A percentile compares a stretch with the other conserved stretches of the same genome.
These are phyloP conservation scores for Karalla daura DNA, from an alignment of 2,797 vertebrate species.

Conservation along the genomic window DNA sequence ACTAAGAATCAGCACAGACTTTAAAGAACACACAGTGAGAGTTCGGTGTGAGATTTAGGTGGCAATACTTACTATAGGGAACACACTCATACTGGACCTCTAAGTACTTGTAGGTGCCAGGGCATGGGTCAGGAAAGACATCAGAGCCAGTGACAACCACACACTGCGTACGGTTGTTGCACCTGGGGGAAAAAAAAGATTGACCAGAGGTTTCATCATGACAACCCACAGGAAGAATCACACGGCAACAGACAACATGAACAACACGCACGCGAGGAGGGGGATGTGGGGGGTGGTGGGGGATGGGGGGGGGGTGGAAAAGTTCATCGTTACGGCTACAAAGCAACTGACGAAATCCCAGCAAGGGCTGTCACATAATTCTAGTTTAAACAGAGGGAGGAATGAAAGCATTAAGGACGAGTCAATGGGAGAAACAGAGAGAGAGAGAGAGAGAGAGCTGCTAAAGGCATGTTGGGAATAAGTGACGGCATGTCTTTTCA, in stretches of 20 bases:
- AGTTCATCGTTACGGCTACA: constrained; percentile 62
- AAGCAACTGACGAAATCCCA: constrained; percentile 61
- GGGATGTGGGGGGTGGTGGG: too few species aligned
- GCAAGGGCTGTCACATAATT: constrained; percentile 65
- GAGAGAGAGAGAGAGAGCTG: constrained; percentile 47
- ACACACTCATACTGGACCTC: constrained; percentile 99
- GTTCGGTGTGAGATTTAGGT: constrained; percentile 76
- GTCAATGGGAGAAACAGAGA: constrained; percentile 51
- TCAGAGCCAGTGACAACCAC: constrained; percentile 99
- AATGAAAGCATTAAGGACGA: constrained; percentile 67
- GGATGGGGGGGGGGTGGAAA: constrained; percentile 33
- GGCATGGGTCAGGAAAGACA: constrained; percentile 99
- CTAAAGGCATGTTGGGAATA: constrained; percentile 68
- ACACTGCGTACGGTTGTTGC: constrained; percentile 99
- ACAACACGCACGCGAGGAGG: too few species aligned
- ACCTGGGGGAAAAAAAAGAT: constrained; percentile 86
- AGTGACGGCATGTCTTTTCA: constrained; percentile 62
- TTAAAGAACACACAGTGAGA: constrained; percentile 52
- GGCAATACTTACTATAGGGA: constrained; percentile 98
- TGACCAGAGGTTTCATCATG: constrained; percentile 79
- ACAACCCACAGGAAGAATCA: constrained; percentile 66
- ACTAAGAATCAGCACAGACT: constrained; percentile 25
- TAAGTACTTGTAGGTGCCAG: constrained; percentile 99
- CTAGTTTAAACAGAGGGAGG: constrained; percentile 66
- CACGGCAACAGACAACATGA: constrained; percentile 67